These are phyloP conservation scores for Meganola albula DNA, from an alignment of 2,888 invertebrate species.

Conservation along the genomic window DNA sequence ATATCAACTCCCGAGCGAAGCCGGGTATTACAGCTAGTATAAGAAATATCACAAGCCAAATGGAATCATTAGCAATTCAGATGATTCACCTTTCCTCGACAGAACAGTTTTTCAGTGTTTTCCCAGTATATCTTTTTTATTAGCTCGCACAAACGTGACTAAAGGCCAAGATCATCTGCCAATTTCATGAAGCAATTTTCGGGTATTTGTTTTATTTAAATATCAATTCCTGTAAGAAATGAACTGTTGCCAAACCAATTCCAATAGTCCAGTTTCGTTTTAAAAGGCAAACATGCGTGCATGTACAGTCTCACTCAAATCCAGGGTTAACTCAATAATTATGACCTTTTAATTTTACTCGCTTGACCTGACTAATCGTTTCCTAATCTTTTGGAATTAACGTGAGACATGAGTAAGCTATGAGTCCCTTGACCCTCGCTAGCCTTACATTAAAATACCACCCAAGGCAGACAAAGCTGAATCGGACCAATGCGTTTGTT, in stretches of 20 bases:
- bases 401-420: slow-evolving; percentile 14
- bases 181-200: slow-evolving; percentile 12
- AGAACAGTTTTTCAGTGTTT: slow-evolving; percentile 14
- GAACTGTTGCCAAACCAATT: too few relatives aligned
- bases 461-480: slow-evolving; percentile 37
- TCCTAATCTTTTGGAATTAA: slow-evolving; percentile 9
- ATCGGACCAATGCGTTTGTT: slow-evolving; percentile 36
- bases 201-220: too few relatives aligned
- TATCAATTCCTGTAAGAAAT: too few relatives aligned
- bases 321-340: slow-evolving; percentile 6
- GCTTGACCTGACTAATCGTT: slow-evolving; percentile 12
- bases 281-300: not conserved
- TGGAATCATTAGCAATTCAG: slow-evolving; percentile 6
- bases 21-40: too few relatives aligned
- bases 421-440: slow-evolving; percentile 28
- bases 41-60: slow-evolving; percentile 7
- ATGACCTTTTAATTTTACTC: slow-evolving; percentile 4
- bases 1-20: too few relatives aligned
- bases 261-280: not conserved
- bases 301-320: slow-evolving; percentile 2
- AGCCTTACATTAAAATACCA: slow-evolving; percentile 31
- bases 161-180: slow-evolving; percentile 11
- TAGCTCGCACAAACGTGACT: slow-evolving; percentile 18
- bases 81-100: slow-evolving; percentile 2
- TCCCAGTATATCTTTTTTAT: slow-evolving; percentile 10